These are phyloP conservation scores for Philaethria dido DNA, from an alignment of 2,888 invertebrate genomes.

Conservation along the genomic window DNA sequence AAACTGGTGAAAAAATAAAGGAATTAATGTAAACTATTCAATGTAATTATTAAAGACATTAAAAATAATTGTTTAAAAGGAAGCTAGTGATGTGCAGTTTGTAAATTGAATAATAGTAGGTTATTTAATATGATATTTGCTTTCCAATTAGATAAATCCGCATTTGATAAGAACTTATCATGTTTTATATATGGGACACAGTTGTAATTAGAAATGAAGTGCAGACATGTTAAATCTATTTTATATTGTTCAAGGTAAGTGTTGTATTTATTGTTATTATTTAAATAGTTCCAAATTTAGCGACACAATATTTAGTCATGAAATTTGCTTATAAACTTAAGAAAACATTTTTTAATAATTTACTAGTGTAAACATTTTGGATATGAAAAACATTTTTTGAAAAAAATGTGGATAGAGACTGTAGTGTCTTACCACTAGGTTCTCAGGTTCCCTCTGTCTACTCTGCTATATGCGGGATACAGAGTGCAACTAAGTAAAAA, in stretches of 20 bases:
- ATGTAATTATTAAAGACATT: neutral
- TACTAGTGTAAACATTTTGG: too few relatives aligned
- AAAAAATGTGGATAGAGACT: too few relatives aligned
- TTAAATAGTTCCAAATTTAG: neutral
- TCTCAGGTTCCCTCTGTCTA: too few relatives aligned
- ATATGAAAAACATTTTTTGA: too few relatives aligned
- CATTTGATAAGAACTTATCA: constrained; percentile 46
- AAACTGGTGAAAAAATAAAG: neutral
- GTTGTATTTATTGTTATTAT: constrained; percentile 33
- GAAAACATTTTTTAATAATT: too few relatives aligned
- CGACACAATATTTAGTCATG: neutral
- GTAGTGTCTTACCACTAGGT: too few relatives aligned
- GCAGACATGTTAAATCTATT: constrained; percentile 26
- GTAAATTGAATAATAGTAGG: constrained; percentile 11
- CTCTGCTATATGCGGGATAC: too few relatives aligned
- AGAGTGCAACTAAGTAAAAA: too few relatives aligned
- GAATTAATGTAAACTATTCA: neutral
- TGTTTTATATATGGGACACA: constrained; percentile 36
- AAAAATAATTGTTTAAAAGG: neutral
- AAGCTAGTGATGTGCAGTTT: neutral
- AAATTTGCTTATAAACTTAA: neutral
- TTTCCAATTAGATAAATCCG: constrained; percentile 46
- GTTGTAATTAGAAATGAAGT: constrained; percentile 43
- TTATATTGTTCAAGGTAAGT: constrained; percentile 28
- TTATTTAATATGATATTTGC: constrained; percentile 42